A percentile compares a stretch with the other conserved stretches of the same genome.
Conservation (phyloP, 2,888 invertebrate species). For the Cinara cedri region DNA sequence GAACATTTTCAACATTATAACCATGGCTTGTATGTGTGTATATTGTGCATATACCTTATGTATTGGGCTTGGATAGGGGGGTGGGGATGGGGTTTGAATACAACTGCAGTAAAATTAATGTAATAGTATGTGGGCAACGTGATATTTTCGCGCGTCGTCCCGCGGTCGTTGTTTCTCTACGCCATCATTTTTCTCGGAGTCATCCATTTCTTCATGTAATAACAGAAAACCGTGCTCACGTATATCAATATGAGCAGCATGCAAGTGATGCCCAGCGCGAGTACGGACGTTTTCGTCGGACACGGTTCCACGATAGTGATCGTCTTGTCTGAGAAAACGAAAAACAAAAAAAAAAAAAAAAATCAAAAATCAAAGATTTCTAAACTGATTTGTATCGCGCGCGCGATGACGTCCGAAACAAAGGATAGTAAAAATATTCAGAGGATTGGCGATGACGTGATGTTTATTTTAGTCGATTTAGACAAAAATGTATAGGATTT, state of each 20-base stretch:
- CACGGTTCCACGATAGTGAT: constrained; percentile 90
- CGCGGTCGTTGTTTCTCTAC: constrained; percentile 61
- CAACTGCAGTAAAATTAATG: no score
- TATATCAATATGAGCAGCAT: constrained; percentile 87
- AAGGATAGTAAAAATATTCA: no score
- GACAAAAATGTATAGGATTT: no score
- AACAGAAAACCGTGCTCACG: constrained; percentile 89
- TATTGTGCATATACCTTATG: no score
- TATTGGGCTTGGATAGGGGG: no score
- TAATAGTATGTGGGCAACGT: neutral
- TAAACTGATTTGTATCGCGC: no score
- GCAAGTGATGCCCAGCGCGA: constrained; percentile 88
- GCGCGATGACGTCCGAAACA: no score
- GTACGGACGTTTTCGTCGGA: constrained; percentile 88
- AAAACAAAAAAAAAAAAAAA: neutral
- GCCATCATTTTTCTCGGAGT: constrained; percentile 82
- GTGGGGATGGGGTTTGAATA: no score
- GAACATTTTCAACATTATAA: neutral
- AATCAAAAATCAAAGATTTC: no score
- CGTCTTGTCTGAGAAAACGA: constrained; percentile 75
- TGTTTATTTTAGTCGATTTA: no score
- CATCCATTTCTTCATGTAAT: constrained; percentile 92
- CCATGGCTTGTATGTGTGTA: no score
- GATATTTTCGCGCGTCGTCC: neutral
- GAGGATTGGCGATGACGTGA: no score